Evolutionary conservation across 2,797 vertebrate genomes (phyloP), one percentile per base, ranked within the genome.

Genomic region (Huso huso): DNA sequence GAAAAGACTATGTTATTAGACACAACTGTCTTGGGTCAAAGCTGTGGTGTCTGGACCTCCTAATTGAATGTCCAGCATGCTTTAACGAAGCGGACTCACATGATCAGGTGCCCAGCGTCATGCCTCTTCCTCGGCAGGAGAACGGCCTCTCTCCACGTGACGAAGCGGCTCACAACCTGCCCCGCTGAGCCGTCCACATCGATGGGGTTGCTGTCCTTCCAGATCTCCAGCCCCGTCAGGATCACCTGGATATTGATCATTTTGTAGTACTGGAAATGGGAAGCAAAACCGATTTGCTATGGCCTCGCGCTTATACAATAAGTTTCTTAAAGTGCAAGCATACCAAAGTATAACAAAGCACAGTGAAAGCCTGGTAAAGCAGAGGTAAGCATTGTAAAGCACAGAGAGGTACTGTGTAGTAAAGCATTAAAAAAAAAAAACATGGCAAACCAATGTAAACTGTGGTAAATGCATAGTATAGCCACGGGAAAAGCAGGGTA

Each of bases 191-290:
- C 83, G 0, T 69, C 75, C 67, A 95, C 89, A 3, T 9, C 0
- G 48, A 96, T 89, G 4, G 81, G 91, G 76, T 95, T 92, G 8
- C 0, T 0, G 0, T 79, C 66, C 60, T 81, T 85, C 80, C 94
- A 95, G 61, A 93, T 78, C 72, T 86, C 86, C 74, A 96, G 74
- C 12, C 89, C 92, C 78, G 90, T 84, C 65, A 96, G 81, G 69
- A 89, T 79, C 65, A 95, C 76, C 1, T 89, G 89, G 70, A 96
- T 90, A 71, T 96, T 96, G 75, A 95, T 77, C 58, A 66, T 6
- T 74, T 84, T 83, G 69, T 79, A 91, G 65, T 82, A 90, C 90
- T 91, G 58, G n/a, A 55, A 37, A 37, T 37, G 37, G 37, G 4
- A 37, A 37, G 37, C 37, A 37, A 37, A 37, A 37, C 37, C 37